Evolutionary conservation across 1,140 invertebrate species (phyloP).

Genomic region (Probaryconus sp.): DNA sequence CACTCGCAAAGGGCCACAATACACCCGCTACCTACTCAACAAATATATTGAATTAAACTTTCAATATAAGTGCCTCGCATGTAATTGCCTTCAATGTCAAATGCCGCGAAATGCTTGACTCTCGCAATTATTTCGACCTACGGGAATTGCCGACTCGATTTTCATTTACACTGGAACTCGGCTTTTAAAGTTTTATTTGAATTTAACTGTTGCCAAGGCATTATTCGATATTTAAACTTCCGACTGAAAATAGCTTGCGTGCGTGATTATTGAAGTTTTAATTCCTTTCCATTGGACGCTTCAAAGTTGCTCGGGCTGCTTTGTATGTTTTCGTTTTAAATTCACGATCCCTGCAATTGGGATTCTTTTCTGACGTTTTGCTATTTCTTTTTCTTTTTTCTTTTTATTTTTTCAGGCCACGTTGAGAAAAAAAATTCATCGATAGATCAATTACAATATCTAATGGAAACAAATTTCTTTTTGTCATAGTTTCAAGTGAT

Average conservation of each 20-base stretch:
- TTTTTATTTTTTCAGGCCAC: no score
- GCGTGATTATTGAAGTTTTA: slow-evolving; percentile 38
- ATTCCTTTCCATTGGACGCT: no score
- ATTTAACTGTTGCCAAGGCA: slow-evolving; percentile 26
- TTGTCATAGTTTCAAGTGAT: no score
- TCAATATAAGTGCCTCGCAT: slow-evolving; percentile 53
- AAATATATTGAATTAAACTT: slow-evolving; percentile 58
- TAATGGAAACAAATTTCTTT: no score
- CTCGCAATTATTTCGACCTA: slow-evolving; percentile 13
- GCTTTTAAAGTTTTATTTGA: slow-evolving; percentile 45
- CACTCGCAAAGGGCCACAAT: slow-evolving; percentile 28
- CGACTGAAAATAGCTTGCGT: slow-evolving; percentile 32
- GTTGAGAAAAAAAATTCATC: no score
- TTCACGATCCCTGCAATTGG: no score
- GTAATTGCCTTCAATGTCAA: slow-evolving; percentile 56
- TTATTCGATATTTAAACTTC: slow-evolving; percentile 37
- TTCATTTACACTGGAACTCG: slow-evolving; percentile 45
- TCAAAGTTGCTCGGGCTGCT: no score
- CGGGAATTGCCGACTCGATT: slow-evolving; percentile 4
- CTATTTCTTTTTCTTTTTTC: no score
- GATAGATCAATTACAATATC: no score
- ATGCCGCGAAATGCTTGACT: no score
- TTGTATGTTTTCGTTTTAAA: no score
- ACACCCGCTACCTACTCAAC: slow-evolving; percentile 48
- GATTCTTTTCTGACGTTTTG: no score